Evolutionary conservation across 2,888 invertebrate species (phyloP).

Genomic region (Coleophora deauratella): DNA sequence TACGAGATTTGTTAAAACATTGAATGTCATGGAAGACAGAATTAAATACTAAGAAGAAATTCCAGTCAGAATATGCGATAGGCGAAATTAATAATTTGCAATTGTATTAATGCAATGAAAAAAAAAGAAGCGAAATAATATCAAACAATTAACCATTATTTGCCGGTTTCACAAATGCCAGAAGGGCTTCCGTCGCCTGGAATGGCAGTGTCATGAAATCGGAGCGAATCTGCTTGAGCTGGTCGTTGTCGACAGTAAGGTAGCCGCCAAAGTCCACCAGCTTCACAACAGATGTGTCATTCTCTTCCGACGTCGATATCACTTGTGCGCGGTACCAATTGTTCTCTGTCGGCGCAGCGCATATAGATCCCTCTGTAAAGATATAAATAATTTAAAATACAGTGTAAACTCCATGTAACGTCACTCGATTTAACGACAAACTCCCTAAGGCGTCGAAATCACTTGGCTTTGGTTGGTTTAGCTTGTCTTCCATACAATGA

Average conservation of each 20-base stretch:
- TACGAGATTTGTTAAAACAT: too few species aligned
- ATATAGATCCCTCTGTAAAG: constrained; percentile 85
- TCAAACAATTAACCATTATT: constrained; percentile 72
- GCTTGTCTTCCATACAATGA: too few species aligned
- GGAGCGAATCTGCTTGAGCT: constrained; percentile 92
- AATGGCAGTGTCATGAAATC: constrained; percentile 97
- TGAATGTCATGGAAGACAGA: too few species aligned
- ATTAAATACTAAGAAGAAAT: too few species aligned
- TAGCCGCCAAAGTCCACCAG: constrained; percentile 98
- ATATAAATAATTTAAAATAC: too few species aligned
- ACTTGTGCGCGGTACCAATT: constrained; percentile 95
- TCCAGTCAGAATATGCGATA: too few species aligned
- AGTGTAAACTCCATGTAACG: too few species aligned
- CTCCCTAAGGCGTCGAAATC: too few species aligned
- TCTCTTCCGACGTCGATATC: constrained; percentile 78
- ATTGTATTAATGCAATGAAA: too few species aligned
- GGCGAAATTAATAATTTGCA: too few species aligned
- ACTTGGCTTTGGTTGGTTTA: too few species aligned
- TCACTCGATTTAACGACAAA: too few species aligned
- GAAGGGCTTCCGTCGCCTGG: constrained; percentile 95
- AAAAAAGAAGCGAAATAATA: constrained; percentile 5
- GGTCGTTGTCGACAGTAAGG: constrained; percentile 81
- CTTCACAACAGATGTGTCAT: constrained; percentile 84
- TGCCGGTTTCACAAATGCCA: constrained; percentile 90
- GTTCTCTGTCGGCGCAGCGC: constrained; percentile 87